Percentiles rank a stretch among this genome's conserved stretches.
phyloP scores from a whole-genome alignment of 1,140 invertebrate species.

The Euborellia annulipes region DNA sequence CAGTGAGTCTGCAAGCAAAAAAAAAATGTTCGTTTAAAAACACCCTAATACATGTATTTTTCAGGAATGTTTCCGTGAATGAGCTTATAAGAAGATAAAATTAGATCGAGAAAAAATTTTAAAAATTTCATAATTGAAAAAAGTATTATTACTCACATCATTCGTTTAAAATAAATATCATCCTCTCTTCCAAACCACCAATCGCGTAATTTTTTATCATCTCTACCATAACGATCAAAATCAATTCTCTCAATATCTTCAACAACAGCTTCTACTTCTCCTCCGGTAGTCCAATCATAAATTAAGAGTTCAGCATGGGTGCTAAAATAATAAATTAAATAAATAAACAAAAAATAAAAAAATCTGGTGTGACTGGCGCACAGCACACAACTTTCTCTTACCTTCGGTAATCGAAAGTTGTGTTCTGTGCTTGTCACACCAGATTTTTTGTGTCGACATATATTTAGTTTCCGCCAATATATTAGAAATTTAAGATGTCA shows the following conservation, averaged over 20 bases:
- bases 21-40: not conserved
- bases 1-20: too few species aligned
- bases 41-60: not conserved
- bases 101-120: not conserved
- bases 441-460: too few species aligned
- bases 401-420: too few species aligned
- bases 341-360: too few species aligned
- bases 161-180: slow-evolving; percentile 40
- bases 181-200: slow-evolving; percentile 48
- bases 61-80: slow-evolving; percentile 3
- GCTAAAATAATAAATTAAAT: slow-evolving; percentile 24
- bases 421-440: too few species aligned
- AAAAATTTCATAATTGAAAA: slow-evolving; percentile 8
- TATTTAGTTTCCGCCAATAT: too few species aligned
- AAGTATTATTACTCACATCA: slow-evolving; percentile 23
- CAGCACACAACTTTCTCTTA: too few species aligned
- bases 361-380: too few species aligned
- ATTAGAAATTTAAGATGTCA: too few species aligned
- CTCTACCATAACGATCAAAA: slow-evolving; percentile 38
- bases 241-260: slow-evolving; percentile 76
- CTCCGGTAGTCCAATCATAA: slow-evolving; percentile 72
- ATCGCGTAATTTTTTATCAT: slow-evolving; percentile 47
- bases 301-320: slow-evolving; percentile 56
- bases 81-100: not conserved
- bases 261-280: slow-evolving; percentile 63